Conservation (phyloP, 2,113 vertebrate genomes). For the Circaetus cinerascens region DNA sequence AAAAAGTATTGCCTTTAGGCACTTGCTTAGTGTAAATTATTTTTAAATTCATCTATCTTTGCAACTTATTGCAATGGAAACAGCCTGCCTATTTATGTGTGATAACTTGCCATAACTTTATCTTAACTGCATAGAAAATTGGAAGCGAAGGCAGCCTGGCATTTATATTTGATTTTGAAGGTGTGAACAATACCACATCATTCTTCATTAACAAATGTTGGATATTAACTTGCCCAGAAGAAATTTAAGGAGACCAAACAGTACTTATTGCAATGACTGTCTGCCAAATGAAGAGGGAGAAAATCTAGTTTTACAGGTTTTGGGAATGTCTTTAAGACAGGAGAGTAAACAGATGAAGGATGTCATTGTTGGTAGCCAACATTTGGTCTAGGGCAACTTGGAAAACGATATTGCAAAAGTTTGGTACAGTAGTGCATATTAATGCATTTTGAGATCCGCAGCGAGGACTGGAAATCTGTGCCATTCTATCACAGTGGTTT, state of each 20-base stretch:
- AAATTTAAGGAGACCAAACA: not conserved
- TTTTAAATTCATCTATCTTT: not conserved
- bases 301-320: not conserved
- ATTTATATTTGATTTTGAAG: not conserved
- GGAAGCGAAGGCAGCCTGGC: not conserved
- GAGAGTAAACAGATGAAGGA: not conserved
- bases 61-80: not conserved
- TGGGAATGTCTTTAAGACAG: not conserved
- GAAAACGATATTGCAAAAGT: not conserved
- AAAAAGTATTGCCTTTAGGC: not conserved
- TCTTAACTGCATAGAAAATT: not conserved
- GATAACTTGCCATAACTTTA: not conserved
- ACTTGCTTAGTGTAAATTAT: not conserved
- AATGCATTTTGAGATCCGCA: not conserved
- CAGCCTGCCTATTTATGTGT: not conserved
- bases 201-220: not conserved
- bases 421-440: rapidly evolving
- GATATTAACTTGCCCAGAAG: not conserved
- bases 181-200: not conserved
- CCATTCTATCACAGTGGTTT: not conserved
- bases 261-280: not conserved
- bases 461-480: too few species aligned
- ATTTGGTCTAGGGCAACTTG: not conserved
- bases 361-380: not conserved
- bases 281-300: not conserved